Evolutionary conservation across 2,888 invertebrate genomes (phyloP).

Genomic region (Laspeyria flexula): DNA sequence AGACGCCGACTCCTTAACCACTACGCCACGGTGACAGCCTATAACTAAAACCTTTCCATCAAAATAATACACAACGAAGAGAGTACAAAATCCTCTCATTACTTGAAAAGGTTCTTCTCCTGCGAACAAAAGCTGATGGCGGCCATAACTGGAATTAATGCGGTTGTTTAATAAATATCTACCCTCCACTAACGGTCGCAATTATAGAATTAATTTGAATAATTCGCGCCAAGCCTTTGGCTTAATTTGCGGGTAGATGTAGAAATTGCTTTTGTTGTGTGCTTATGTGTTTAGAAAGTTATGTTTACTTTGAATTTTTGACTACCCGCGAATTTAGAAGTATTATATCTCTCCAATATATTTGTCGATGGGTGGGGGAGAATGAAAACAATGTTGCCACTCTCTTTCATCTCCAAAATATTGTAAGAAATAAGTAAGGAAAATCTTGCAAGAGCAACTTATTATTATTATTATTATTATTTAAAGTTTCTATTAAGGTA

Average conservation of each 20-base stretch:
- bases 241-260: conserved; percentile 36
- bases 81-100: conserved; percentile 29
- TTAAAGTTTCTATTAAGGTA: no score
- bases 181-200: conserved; percentile 41
- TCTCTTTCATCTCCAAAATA: no score
- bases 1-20: no score
- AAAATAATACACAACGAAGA: not conserved
- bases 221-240: conserved; percentile 42
- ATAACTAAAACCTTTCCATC: not conserved
- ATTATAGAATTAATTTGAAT: conserved; percentile 53
- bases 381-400: no score
- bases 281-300: not conserved
- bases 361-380: no score
- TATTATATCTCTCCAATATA: no score
- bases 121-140: conserved; percentile 43
- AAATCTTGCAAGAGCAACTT: no score
- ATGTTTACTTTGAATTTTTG: no score
- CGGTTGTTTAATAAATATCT: conserved; percentile 51
- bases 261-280: conserved; percentile 13
- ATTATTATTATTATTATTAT: no score
- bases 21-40: no score
- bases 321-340: no score
- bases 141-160: conserved; percentile 49
- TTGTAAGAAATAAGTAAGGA: no score
- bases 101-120: conserved; percentile 30